Base-by-base conservation (phyloP, 1,140 invertebrate genomes). In the Cheumatopsyche charites region DNA sequence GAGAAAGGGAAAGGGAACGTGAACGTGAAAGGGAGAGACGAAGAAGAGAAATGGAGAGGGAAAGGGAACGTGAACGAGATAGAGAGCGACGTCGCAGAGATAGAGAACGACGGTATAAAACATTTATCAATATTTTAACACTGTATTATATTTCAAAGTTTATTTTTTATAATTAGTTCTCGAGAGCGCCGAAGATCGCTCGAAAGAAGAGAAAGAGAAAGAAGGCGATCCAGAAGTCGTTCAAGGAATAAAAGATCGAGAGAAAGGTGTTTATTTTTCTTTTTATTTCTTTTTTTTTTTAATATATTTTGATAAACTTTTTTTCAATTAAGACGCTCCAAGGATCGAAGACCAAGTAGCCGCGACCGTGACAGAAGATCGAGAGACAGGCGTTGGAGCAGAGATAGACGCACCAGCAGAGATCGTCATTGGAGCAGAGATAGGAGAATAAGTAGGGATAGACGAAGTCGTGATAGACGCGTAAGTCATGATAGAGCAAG, bases 101-200 rank as follows among this genome's bases (percentile, higher is more conserved):
- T 63, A 70, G 79, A 66, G 80, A 80, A 52, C 72, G 79, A 29
- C 70, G 79, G 66, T 80, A 81, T 75, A 81, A 79, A 82, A 4
- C 17, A 42, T 61, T 26, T 19, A 61, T 61, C 4, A 55, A 55
- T 15, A 61, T 23, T 15, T 61, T 49, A 2, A 49, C 42, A 7
- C 42, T 36, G 29, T 36, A 3, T 9, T 36, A 36, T 4, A 36
- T 36, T 4, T 36, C 9, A 29, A 62, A 19, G 15, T 19, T 29
- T 9, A 55, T 55, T 5, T 19, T 68, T 68, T 68, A 25, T 66
- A 2, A 47, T 65, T 21, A 84, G 82, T 78, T 84, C 83, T 49
- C 80, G 82, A 68, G 83, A 84, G 79, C 81, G 86, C 75, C 86
- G 87, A 73, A 79, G 85, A 73, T 88, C 87, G 47, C 81, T 86